A percentile compares a stretch with the other conserved stretches of the same genome.
phyloP scores from a whole-genome alignment of 2,113 vertebrate genomes.

The Heliornis fulica region DNA sequence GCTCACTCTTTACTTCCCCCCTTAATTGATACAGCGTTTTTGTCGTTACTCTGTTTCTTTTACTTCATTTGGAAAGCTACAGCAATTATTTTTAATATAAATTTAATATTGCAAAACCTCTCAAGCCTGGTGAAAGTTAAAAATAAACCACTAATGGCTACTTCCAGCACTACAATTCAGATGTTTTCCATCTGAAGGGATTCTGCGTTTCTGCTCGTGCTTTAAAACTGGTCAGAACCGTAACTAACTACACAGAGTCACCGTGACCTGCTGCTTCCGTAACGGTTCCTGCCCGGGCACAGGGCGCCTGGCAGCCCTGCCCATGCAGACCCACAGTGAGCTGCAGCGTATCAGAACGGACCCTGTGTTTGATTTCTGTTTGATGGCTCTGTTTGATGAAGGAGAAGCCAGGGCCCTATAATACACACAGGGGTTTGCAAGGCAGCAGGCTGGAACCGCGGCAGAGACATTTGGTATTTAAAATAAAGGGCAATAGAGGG shows the following conservation, averaged over 20 bases:
- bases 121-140: background rate
- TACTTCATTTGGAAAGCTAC: background rate
- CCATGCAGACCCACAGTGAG: rapidly evolving
- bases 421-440: too few relatives aligned
- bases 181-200: background rate
- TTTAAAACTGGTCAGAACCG: background rate
- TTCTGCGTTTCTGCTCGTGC: background rate
- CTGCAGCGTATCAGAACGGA: background rate
- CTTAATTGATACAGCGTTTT: background rate
- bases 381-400: too few relatives aligned
- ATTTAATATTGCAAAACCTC: background rate
- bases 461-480: background rate
- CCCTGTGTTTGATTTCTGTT: background rate
- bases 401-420: background rate
- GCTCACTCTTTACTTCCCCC: background rate
- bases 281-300: rapidly evolving
- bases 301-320: background rate
- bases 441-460: background rate
- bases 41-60: background rate
- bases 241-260: too few relatives aligned
- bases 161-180: background rate
- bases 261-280: background rate
- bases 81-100: background rate
- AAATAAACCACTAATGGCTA: background rate
- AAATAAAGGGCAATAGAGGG: background rate